phyloP scores from a whole-genome alignment of 2,113 vertebrate genomes.

The Microcebus lehilahytsara region DNA sequence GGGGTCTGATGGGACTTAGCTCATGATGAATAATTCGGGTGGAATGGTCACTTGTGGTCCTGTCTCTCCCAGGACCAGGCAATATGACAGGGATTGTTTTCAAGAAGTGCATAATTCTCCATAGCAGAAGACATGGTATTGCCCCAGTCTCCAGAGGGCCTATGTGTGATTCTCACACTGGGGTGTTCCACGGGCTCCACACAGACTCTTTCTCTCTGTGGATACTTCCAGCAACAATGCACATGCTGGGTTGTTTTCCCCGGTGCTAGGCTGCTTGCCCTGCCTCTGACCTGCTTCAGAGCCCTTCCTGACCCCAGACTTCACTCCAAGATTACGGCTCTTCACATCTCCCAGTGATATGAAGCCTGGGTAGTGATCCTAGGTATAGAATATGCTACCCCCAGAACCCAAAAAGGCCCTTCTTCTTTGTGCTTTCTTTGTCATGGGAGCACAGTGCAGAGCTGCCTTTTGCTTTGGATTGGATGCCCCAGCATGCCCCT shows the following conservation, averaged over 20 bases:
- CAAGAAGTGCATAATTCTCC: background rate
- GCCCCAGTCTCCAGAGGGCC: background rate
- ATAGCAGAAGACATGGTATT: background rate
- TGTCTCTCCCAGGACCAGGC: background rate
- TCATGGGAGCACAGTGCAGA: accelerated
- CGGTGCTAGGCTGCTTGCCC: background rate
- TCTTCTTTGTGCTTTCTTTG: background rate
- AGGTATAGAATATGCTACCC: background rate
- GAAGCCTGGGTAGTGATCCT: background rate
- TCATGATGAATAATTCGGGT: background rate
- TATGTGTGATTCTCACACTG: background rate
- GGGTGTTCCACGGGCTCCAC: background rate
- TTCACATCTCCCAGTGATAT: background rate
- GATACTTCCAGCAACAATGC: background rate
- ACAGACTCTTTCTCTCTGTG: background rate
- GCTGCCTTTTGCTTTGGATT: background rate
- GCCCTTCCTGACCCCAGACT: background rate
- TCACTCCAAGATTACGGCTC: background rate
- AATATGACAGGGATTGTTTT: background rate
- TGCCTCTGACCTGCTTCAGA: background rate
- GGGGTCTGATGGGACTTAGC: background rate
- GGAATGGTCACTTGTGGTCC: background rate
- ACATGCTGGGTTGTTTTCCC: background rate
- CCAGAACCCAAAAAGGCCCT: background rate
- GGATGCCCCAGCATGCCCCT: background rate